phyloP scores from a whole-genome alignment of 2,797 vertebrate genomes.

The Lepilemur ruficaudatus region DNA sequence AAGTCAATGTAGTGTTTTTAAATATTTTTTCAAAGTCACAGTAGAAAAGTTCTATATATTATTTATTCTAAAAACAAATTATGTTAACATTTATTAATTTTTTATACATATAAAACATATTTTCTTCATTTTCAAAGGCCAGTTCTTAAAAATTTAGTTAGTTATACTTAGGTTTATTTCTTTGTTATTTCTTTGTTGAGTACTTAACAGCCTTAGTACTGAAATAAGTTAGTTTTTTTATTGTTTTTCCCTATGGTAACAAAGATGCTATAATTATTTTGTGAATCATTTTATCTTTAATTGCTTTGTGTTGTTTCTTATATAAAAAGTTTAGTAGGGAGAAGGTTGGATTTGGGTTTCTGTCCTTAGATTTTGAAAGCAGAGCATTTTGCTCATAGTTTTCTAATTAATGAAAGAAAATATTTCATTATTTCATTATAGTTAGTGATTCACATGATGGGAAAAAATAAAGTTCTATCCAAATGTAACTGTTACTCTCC shows the following conservation, averaged over 20 bases:
- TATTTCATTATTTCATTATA: not conserved
- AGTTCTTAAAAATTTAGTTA: not conserved
- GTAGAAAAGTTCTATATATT: not conserved
- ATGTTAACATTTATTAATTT: not conserved
- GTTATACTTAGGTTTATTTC: not conserved
- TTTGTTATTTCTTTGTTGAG: not conserved
- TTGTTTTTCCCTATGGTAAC: constrained; percentile 32
- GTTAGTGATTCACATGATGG: not conserved
- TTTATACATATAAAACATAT: not conserved
- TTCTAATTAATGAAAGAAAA: constrained; percentile 41
- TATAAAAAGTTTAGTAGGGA: not conserved
- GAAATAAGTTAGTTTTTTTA: not conserved
- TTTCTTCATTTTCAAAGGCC: not conserved
- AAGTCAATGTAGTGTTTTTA: not conserved
- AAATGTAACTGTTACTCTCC: not conserved
- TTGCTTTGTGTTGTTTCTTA: not conserved
- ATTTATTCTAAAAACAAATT: not conserved
- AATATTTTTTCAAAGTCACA: not conserved
- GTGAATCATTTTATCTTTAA: constrained; percentile 44
- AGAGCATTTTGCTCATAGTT: not conserved
- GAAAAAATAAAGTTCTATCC: not conserved
- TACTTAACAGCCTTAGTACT: not conserved
- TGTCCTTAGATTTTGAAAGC: constrained; percentile 13
- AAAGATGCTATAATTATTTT: constrained; percentile 14
- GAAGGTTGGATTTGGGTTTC: not conserved